Evolutionary conservation across 2,797 vertebrate species (phyloP), one percentile per base, ranked within the genome.

Genomic region (Myotis pilosus): DNA sequence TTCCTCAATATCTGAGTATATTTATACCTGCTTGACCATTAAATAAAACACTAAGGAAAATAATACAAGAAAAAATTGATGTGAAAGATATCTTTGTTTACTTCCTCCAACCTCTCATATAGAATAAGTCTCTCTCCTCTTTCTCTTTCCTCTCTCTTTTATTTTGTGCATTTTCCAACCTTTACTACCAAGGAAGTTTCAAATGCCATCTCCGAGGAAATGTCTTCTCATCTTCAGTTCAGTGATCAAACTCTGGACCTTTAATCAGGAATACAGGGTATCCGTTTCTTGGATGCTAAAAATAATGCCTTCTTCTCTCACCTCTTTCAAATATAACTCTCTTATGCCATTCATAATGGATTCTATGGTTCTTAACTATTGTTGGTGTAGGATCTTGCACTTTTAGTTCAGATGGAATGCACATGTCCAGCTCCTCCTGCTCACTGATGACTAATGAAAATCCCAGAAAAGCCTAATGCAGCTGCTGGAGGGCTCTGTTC

Each of bases 181-280:
- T 60, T 94, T 4, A 44, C 16, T 85, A 16, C 69, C 60, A 90
- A 57, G 62, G 17, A 44, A 23, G 6, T 72, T 55, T 96, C 33
- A 84, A 47, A 80, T 57, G 64, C 2, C 12, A 22, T 76, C 68
- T 90, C 66, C 64, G 75, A 87, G 88, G 80, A 96, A 90, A 84
- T 17, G 1, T 71, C 23, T 66, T 94, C 75, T 38, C 64, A 38
- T 64, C 82, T 89, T 92, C 23, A 33, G 36, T 76, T 16, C 12
- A 78, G 60, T 36, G 91, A 78, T 92, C 53, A 75, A 87, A 60
- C 71, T 80, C 6, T 64, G 10, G 57, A 87, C 80, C 6, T 95
- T 81, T 55, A 80, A 93, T 47, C 71, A 94, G 25, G 4, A 68
- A 20, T 87, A 60, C 16, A 68, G 11, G 80, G 44, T 49, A 55